Evolutionary conservation across 2,797 vertebrate genomes (phyloP).

Genomic region (Ctenopoma multispine): DNA sequence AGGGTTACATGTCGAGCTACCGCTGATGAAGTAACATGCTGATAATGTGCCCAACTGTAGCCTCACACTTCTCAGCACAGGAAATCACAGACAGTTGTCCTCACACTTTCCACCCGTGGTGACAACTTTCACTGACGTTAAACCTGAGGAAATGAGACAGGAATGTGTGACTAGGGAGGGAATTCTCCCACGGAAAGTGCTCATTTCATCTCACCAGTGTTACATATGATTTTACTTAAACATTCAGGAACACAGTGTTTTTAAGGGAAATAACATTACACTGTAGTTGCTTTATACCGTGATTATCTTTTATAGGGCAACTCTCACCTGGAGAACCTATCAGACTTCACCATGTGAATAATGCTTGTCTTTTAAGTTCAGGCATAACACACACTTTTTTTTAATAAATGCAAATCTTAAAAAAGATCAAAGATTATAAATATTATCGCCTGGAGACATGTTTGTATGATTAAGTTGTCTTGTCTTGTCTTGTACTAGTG

Average conservation of each 20-base stretch:
- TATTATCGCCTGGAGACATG: no score
- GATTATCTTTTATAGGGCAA: no score
- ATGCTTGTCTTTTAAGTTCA: no score
- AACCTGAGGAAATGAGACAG: constrained; percentile 61
- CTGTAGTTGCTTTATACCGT: no score
- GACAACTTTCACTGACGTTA: constrained; percentile 63
- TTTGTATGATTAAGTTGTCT: no score
- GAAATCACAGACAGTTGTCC: constrained; percentile 73
- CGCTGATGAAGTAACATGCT: constrained; percentile 42
- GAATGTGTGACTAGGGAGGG: constrained; percentile 42
- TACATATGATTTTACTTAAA: constrained; percentile 5
- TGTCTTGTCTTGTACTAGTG: no score
- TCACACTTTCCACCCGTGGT: constrained; percentile 64
- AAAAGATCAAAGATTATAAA: no score
- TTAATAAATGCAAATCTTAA: no score
- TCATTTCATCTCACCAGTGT: constrained; percentile 22
- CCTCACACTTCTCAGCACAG: constrained; percentile 59
- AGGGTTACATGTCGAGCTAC: constrained; percentile 14
- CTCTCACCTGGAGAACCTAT: no score
- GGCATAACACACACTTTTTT: no score
- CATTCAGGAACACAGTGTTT: no score
- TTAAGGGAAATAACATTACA: not conserved
- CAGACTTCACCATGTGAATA: no score
- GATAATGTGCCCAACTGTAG: constrained; percentile 48
- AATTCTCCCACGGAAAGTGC: constrained; percentile 30